Evolutionary conservation across 2,113 vertebrate species (phyloP).

Genomic region (Oreochromis aureus): DNA sequence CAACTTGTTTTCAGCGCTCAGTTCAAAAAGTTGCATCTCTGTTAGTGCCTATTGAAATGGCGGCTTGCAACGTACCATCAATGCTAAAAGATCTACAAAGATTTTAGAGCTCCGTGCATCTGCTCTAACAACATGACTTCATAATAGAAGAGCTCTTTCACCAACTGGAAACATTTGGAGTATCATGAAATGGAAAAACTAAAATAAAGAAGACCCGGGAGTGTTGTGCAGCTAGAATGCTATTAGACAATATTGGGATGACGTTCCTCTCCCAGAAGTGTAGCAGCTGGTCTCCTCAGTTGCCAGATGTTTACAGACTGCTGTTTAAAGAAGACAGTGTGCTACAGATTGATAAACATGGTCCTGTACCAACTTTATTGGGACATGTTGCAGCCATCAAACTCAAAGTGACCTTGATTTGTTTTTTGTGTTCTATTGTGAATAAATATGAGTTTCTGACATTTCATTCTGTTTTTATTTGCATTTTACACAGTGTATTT

Average conservation of each 20-base stretch:
- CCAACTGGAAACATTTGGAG: not conserved
- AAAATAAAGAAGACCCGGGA: not conserved
- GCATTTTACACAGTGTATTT: not conserved
- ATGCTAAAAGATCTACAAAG: not conserved
- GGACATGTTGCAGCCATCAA: not conserved
- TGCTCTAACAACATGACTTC: not conserved
- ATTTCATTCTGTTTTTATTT: not conserved
- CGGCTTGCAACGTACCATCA: not conserved
- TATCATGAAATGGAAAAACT: not conserved
- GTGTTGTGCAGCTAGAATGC: not conserved
- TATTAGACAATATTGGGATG: not conserved
- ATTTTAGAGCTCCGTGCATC: not conserved
- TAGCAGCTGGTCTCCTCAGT: not conserved
- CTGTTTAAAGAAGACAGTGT: not conserved
- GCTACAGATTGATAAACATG: not conserved
- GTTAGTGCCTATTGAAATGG: not conserved
- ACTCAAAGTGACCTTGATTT: not conserved
- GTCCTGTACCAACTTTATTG: not conserved
- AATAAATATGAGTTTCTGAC: not conserved
- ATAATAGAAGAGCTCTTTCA: not conserved
- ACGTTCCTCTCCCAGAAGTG: not conserved
- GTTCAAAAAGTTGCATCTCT: not conserved
- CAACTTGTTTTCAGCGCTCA: not conserved
- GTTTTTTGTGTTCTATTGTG: not conserved
- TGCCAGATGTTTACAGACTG: not conserved